A percentile compares a stretch with the other conserved stretches of the same genome.
phyloP scores from a whole-genome alignment of 2,113 vertebrate genomes.

The Aphyosemion australe region DNA sequence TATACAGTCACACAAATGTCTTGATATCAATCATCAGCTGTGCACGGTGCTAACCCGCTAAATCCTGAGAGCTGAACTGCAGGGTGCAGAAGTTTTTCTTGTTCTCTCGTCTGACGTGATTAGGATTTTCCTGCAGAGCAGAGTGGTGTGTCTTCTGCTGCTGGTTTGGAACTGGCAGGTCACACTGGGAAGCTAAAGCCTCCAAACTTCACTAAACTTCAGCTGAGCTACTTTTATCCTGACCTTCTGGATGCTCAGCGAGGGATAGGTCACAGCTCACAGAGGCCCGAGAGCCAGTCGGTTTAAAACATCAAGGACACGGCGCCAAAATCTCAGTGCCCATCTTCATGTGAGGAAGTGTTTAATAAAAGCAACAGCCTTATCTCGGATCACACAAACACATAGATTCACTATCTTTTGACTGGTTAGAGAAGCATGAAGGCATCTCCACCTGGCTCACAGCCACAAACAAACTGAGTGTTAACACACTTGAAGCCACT shows the following conservation, averaged over 20 bases:
- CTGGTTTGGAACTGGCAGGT: conserved; percentile 62
- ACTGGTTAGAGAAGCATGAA: conserved; percentile 71
- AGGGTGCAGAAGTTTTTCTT: conserved; percentile 33
- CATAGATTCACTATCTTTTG: conserved; percentile 63
- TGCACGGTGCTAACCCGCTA: conserved; percentile 20
- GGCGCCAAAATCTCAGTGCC: conserved; percentile 35
- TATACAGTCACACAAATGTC: neutral
- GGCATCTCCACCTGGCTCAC: conserved; percentile 71
- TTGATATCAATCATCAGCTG: neutral
- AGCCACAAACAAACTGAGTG: conserved; percentile 79
- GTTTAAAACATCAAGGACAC: conserved; percentile 42
- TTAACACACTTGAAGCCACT: conserved; percentile 65
- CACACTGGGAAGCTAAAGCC: conserved; percentile 66
- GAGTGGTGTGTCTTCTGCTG: conserved; percentile 62
- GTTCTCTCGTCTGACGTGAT: conserved; percentile 29
- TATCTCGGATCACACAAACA: conserved; percentile 62
- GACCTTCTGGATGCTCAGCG: conserved; percentile 54
- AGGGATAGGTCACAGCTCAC: conserved; percentile 67
- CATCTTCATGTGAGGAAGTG: conserved; percentile 26
- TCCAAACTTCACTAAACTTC: conserved; percentile 36
- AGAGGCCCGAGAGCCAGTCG: conserved; percentile 50
- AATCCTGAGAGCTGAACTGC: conserved; percentile 31
- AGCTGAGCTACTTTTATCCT: conserved; percentile 57
- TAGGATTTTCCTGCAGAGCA: conserved; percentile 61
- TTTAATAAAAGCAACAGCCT: conserved; percentile 45